Conservation (phyloP, 2,797 vertebrate genomes). For the Gymnoscopelus microlampas region DNA sequence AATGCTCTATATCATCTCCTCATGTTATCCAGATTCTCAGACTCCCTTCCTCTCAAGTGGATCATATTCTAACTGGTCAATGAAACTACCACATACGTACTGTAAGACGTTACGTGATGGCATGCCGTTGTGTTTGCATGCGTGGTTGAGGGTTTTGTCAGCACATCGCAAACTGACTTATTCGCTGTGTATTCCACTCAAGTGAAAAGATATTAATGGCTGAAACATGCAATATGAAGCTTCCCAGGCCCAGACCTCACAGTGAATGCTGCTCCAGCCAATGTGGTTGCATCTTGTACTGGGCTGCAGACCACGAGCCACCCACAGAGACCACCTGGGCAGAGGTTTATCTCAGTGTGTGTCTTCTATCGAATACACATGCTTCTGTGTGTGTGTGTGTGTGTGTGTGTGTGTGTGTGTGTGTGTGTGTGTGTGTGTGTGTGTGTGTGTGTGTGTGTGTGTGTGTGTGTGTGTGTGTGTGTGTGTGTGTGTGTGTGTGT, state of each 20-base stretch:
- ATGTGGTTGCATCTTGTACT: constrained; percentile 28
- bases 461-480: no score
- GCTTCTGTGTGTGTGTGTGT: neutral
- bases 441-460: no score
- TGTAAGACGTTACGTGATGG: constrained; percentile 7
- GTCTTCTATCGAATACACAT: constrained; percentile 30
- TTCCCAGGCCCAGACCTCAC: constrained; percentile 31
- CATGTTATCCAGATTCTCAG: constrained; percentile 12
- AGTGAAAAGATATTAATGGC: constrained; percentile 25
- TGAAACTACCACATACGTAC: neutral
- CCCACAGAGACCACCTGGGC: constrained; percentile 61
- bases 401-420: constrained; percentile 26
- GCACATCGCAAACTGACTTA: constrained; percentile 54
- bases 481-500: no score
- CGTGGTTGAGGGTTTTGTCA: constrained; percentile 46
- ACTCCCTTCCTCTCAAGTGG: neutral
- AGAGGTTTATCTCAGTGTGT: constrained; percentile 31
- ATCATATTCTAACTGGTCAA: constrained; percentile 29
- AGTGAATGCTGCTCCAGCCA: constrained; percentile 33
- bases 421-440: neutral
- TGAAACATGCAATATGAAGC: constrained; percentile 30
- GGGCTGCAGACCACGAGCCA: constrained; percentile 30
- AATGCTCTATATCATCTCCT: constrained; percentile 24
- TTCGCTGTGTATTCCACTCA: constrained; percentile 52
- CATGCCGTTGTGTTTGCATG: constrained; percentile 28